Evolutionary conservation across 1,140 invertebrate genomes (phyloP), one percentile per base, ranked within the genome.

Genomic region (Rhagoletis pomonella): DNA sequence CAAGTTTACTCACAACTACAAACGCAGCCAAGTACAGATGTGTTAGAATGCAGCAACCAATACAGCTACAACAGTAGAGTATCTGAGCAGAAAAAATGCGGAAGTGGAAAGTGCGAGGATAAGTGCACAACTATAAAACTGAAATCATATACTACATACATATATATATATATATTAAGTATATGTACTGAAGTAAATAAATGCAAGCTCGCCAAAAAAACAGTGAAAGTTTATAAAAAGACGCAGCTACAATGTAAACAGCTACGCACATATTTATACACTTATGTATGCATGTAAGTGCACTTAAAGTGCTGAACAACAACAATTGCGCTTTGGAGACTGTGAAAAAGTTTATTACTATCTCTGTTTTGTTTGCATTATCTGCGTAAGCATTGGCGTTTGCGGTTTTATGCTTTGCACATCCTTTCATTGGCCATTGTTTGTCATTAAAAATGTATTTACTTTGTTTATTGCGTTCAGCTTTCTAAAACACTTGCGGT

Each of bases 281-380:
- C 50, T 9, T 55, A 0, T 55, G 50, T n/a, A n/a, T 55, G 50
- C 50, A n/a, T n/a, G 67, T 17, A n/a, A 67, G 12, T 67, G 12
- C 10, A 67, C 12, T 67, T 29, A 19, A 67, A 67, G 12, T 67
- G 64, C 64, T 29, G 64, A 42, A 5, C 64, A 29, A n/a, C n/a
- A n/a, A 9, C 19, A n/a, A 67, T 67, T 67, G 67, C 29, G 39
- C 12, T 73, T 73, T 44, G 10, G 67, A 73, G 44, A 73, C 44
- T 44, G 14, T 47, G 67, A 47, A 47, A 47, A 47, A 73, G 42
- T 73, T 73, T 73, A 44, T 47, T 73, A 17, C 67, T 44, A 17
- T 44, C 42, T 47, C 39, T 44, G 39, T 73, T 73, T 73, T 73
- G 67, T 73, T 73, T 47, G 42, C 67, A 73, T 73, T 73, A 73